Evolutionary conservation across 2,888 invertebrate species (phyloP).

Genomic region (Melanotus villosus): DNA sequence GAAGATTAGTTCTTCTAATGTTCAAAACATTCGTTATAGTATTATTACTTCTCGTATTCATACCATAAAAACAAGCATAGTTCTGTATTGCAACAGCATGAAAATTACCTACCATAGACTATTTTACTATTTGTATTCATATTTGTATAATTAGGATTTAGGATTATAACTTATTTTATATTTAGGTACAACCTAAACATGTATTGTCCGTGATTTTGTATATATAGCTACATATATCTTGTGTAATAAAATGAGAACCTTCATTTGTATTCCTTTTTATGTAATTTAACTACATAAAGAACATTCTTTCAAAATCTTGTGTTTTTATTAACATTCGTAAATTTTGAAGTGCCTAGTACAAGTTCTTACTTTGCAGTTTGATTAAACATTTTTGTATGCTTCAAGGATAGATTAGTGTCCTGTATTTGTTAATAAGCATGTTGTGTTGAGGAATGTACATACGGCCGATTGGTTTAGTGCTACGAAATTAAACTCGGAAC

Average conservation of each 20-base stretch:
- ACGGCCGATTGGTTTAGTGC: too few relatives aligned
- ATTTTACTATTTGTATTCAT: constrained; percentile 38
- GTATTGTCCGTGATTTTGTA: constrained; percentile 44
- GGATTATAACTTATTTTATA: constrained; percentile 46
- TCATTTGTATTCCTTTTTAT: not conserved
- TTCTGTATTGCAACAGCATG: constrained; percentile 19
- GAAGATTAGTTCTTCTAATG: constrained; percentile 28
- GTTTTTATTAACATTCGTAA: too few relatives aligned
- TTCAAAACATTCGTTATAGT: constrained; percentile 41
- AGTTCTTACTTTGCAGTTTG: too few relatives aligned
- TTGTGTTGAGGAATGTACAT: too few relatives aligned
- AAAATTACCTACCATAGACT: constrained; percentile 26
- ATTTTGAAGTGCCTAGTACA: too few relatives aligned
- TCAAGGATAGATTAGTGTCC: too few relatives aligned
- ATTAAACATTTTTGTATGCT: too few relatives aligned
- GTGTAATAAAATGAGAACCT: constrained; percentile 32
- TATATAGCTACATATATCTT: constrained; percentile 27
- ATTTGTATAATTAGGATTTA: constrained; percentile 40
- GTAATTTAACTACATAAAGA: too few relatives aligned
- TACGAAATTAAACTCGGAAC: too few relatives aligned
- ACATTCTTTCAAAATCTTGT: too few relatives aligned
- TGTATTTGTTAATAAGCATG: too few relatives aligned
- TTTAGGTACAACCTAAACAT: constrained; percentile 45
- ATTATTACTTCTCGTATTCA: constrained; percentile 32
- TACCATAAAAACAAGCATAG: constrained; percentile 27